phyloP scores from a whole-genome alignment of 2,797 vertebrate genomes.

The Paedocypris micromegethes region DNA sequence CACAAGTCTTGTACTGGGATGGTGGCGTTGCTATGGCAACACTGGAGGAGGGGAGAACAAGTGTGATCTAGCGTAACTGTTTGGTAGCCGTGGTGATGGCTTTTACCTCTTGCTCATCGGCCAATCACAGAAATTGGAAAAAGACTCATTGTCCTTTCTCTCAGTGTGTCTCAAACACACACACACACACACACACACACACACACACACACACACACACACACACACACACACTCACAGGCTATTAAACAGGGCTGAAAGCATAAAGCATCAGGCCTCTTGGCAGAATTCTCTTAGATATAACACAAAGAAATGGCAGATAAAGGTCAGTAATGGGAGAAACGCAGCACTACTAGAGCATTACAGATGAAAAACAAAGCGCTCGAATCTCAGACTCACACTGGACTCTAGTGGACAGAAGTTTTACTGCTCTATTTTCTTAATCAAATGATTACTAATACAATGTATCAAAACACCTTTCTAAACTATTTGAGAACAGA shows the following conservation, averaged over 20 bases:
- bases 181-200: slow-evolving; percentile 23
- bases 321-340: not conserved
- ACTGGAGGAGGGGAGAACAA: slow-evolving; percentile 18
- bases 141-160: slow-evolving; percentile 1
- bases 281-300: slow-evolving; percentile 2
- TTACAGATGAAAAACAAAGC: slow-evolving; percentile 6
- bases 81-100: slow-evolving; percentile 23
- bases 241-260: slow-evolving; percentile 15
- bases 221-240: slow-evolving; percentile 14
- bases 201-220: slow-evolving; percentile 11
- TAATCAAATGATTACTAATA: too few relatives aligned
- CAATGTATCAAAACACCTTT: too few relatives aligned
- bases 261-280: not conserved
- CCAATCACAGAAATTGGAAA: slow-evolving; percentile 15
- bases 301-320: not conserved
- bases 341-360: not conserved
- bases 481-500: too few relatives aligned
- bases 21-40: slow-evolving; percentile 35
- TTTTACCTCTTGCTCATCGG: slow-evolving; percentile 36
- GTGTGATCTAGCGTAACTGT: slow-evolving; percentile 30
- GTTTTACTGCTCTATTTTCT: slow-evolving; percentile 1
- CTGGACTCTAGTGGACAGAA: slow-evolving; percentile 25
- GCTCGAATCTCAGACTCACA: slow-evolving; percentile 13
- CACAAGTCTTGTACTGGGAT: slow-evolving; percentile 15
- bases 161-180: not conserved